phyloP scores from a whole-genome alignment of 2,888 invertebrate genomes.

The Tetragnatha montana region DNA sequence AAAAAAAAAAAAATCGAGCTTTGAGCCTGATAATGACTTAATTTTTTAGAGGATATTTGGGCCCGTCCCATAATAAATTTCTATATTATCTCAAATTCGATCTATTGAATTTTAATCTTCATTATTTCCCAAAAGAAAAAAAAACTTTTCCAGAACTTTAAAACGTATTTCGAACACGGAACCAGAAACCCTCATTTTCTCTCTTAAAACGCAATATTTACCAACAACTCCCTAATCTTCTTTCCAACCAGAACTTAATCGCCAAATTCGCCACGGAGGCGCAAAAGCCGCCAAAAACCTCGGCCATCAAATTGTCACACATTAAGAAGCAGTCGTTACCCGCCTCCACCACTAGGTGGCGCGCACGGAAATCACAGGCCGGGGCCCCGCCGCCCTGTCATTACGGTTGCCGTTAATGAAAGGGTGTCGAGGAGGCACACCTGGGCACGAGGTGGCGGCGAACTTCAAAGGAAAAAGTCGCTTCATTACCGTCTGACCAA shows the following conservation, averaged over 20 bases:
- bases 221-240: too few relatives aligned
- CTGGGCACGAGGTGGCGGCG: slow-evolving; percentile 37
- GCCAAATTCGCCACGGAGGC: slow-evolving; percentile 47
- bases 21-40: too few relatives aligned
- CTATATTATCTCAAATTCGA: background rate
- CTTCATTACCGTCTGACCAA: slow-evolving; percentile 54
- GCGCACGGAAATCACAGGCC: slow-evolving; percentile 64
- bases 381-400: slow-evolving; percentile 62
- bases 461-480: too few relatives aligned
- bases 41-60: too few relatives aligned
- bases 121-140: background rate
- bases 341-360: slow-evolving; percentile 71
- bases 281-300: background rate
- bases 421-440: slow-evolving; percentile 64
- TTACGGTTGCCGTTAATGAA: slow-evolving; percentile 69
- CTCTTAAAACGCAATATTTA: too few relatives aligned
- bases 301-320: slow-evolving; percentile 65
- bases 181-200: too few relatives aligned
- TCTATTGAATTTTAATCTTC: background rate
- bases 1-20: too few relatives aligned
- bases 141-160: too few relatives aligned
- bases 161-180: too few relatives aligned
- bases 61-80: too few relatives aligned
- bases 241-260: background rate
- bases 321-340: slow-evolving; percentile 70